Evolutionary conservation across 2,113 vertebrate species (phyloP).

Genomic region (Thalassoma bifasciatum): DNA sequence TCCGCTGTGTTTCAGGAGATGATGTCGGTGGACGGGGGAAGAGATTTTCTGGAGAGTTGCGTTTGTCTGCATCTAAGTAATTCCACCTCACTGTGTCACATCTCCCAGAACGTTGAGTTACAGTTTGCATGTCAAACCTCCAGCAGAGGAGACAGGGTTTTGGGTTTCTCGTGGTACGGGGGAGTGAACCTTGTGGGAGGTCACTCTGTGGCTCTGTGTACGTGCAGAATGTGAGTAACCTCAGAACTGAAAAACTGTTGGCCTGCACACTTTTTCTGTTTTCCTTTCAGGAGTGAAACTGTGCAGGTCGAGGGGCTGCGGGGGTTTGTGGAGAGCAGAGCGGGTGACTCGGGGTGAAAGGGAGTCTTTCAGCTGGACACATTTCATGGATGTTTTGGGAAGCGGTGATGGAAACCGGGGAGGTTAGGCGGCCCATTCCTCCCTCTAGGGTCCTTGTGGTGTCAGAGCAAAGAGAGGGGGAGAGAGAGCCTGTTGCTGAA

Average conservation of each 20-base stretch:
- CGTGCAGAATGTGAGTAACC: constrained; percentile 71
- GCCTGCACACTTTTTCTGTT: constrained; percentile 60
- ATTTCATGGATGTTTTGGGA: constrained; percentile 70
- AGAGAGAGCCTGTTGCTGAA: constrained; percentile 38
- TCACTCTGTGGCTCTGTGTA: constrained; percentile 62
- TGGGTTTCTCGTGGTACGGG: constrained; percentile 16
- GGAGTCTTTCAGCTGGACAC: constrained; percentile 72
- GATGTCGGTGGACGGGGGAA: constrained; percentile 31
- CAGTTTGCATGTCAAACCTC: constrained; percentile 44
- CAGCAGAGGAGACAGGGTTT: constrained; percentile 6
- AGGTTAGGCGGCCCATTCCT: constrained; percentile 45
- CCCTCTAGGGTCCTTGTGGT: constrained; percentile 60
- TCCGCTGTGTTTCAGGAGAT: constrained; percentile 52
- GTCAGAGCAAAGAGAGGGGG: constrained; percentile 56
- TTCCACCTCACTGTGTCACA: constrained; percentile 58
- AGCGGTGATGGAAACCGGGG: constrained; percentile 59
- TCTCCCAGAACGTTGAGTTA: constrained; percentile 44
- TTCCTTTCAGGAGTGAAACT: constrained; percentile 67
- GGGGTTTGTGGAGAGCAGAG: constrained; percentile 12
- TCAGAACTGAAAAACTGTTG: constrained; percentile 52
- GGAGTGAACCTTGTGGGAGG: constrained; percentile 55
- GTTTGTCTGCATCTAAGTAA: constrained; percentile 53
- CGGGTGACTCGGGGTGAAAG: constrained; percentile 64
- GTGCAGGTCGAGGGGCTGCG: constrained; percentile 47
- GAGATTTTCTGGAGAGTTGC: constrained; percentile 41